Evolutionary conservation across 2,113 vertebrate genomes (phyloP), one percentile per base, ranked within the genome.

Genomic region (Toxostoma redivivum): DNA sequence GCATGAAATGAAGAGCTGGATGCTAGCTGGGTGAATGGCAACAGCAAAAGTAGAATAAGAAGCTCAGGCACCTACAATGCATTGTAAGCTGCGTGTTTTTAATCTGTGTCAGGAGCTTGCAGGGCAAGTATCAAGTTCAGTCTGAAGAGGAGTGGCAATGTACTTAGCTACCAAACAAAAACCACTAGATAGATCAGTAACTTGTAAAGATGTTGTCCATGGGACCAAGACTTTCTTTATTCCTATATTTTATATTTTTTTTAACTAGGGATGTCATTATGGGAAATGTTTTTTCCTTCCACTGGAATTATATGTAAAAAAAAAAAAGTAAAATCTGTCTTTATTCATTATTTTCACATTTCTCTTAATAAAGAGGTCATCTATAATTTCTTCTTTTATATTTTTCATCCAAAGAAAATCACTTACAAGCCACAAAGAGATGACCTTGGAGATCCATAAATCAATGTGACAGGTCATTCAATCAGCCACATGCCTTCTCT

Each of bases 401-500:
- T 74, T 76, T 84, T 80, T 79, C 44, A 77, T 50, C 48, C 33
- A 10, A 50, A 58, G n/a, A 76, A 91, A 96, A 96, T 83, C 79
- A 90, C 72, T 92, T 83, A 42, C 21, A 56, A 89, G 60, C 81
- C 48, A 66, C 1, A 2, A 76, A 82, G 48, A 66, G 89, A 88
- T 92, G 92, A 94, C 94, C 94, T 97, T 93, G 35, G 35, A 89
- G 71, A 70, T 89, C 86, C 91, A 96, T 97, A 96, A 97, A 95
- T 97, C 96, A 96, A 76, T 71, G 37, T 95, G 96, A 95, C 91
- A 88, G 92, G 94, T 89, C 96, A 97, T 94, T 96, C 94, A 88
- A 96, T 94, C 86, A 95, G 84, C 94, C 91, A 81, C 90, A 92
- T 86, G 81, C 84, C 92, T 96, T 47, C 80, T 66, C 42, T 76